Evolutionary conservation across 2,113 vertebrate species (phyloP).

Genomic region (Sorex araneus): DNA sequence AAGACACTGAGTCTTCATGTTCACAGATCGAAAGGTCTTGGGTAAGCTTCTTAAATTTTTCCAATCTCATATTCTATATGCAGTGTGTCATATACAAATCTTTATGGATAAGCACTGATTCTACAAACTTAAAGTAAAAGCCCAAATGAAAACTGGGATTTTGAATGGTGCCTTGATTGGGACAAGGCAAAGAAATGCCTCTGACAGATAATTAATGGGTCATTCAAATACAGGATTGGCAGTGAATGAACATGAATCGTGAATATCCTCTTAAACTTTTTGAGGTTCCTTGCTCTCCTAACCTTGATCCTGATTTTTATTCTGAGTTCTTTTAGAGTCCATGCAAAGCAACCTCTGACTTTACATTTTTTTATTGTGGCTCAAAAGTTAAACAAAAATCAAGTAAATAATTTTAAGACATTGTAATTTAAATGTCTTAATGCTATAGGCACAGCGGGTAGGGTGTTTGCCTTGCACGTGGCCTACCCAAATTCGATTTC

Average conservation of each 20-base stretch:
- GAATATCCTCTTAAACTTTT: background rate
- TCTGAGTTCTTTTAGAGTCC: conserved; percentile 2
- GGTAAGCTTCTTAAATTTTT: conserved; percentile 31
- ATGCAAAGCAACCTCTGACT: background rate
- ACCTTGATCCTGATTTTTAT: background rate
- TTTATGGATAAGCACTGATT: conserved; percentile 39
- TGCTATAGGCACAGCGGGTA: no score
- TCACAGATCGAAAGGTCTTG: background rate
- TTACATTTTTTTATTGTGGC: background rate
- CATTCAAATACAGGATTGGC: background rate
- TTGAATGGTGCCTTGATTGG: background rate
- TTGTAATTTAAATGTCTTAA: background rate
- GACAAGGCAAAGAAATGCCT: background rate
- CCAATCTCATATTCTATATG: conserved; percentile 3
- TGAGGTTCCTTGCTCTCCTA: background rate
- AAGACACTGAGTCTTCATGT: conserved; percentile 21
- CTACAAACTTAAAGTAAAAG: conserved; percentile 37
- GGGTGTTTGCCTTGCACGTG: no score
- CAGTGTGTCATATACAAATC: background rate
- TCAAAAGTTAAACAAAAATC: conserved; percentile 39
- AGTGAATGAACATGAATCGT: background rate
- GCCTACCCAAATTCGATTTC: no score
- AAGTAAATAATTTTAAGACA: conserved; percentile 61
- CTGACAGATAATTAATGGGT: background rate
- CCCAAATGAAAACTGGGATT: conserved; percentile 29